Conservation (phyloP, 2,888 invertebrate species). For the Hypselothyrea guttata region DNA sequence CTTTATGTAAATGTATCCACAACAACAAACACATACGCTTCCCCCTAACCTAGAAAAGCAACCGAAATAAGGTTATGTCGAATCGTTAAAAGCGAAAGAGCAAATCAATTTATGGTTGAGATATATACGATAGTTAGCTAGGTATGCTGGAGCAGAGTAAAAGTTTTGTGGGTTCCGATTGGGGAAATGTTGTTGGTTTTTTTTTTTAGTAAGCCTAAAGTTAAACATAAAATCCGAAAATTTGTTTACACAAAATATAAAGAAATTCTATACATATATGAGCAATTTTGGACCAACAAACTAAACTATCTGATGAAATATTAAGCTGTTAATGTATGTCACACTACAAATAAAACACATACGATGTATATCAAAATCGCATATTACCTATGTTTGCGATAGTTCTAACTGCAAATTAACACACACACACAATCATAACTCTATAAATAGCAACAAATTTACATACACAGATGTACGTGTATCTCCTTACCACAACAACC, state of each 20-base stretch:
- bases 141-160: background rate
- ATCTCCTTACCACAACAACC: conserved; percentile 68
- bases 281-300: conserved; percentile 71
- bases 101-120: conserved; percentile 15
- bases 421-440: conserved; percentile 9
- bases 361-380: background rate
- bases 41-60: conserved; percentile 29
- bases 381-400: conserved; percentile 2
- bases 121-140: background rate
- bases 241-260: conserved; percentile 12
- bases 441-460: conserved; percentile 1
- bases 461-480: conserved; percentile 12
- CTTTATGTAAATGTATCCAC: conserved; percentile 11
- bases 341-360: background rate
- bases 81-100: background rate
- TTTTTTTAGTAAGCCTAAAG: too few relatives aligned
- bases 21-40: conserved; percentile 31
- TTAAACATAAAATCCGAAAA: too few relatives aligned
- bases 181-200: conserved; percentile 4
- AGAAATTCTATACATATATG: conserved; percentile 18
- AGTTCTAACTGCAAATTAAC: background rate
- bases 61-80: background rate
- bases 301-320: conserved; percentile 21
- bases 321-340: too few relatives aligned
- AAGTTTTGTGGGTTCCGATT: background rate